phyloP scores from a whole-genome alignment of 2,888 invertebrate species.

The Drosophila mulleri region DNA sequence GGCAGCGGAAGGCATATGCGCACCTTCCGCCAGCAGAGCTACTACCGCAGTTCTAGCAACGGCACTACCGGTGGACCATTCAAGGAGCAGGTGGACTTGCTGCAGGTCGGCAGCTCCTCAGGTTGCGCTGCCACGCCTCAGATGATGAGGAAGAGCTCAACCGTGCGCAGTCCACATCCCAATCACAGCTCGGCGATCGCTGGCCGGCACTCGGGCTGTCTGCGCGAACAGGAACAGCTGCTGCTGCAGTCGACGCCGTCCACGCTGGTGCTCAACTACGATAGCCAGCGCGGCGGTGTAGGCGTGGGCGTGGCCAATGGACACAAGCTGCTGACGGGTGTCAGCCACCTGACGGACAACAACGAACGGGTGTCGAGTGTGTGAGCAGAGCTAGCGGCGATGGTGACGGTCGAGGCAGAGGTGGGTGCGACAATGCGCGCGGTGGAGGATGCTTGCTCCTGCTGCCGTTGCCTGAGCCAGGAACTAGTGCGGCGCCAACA shows the following conservation, averaged over 20 bases:
- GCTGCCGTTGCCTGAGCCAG: slow-evolving; percentile 81
- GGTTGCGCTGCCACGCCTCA: slow-evolving; percentile 57
- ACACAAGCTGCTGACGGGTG: slow-evolving; percentile 43
- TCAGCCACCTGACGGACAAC: slow-evolving; percentile 45
- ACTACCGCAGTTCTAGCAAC: slow-evolving; percentile 79
- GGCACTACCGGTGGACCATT: slow-evolving; percentile 55
- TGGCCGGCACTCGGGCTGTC: slow-evolving; percentile 58
- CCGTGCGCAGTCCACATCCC: slow-evolving; percentile 67
- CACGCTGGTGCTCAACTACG: slow-evolving; percentile 73
- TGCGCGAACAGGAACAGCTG: slow-evolving; percentile 64
- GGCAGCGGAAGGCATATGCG: slow-evolving; percentile 79
- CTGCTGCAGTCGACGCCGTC: slow-evolving; percentile 57
- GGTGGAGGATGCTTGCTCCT: slow-evolving; percentile 69
- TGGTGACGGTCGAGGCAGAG: slow-evolving; percentile 65
- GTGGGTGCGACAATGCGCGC: slow-evolving; percentile 38
- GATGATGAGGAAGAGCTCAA: slow-evolving; percentile 66
- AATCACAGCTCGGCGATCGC: slow-evolving; percentile 51
- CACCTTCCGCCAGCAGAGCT: slow-evolving; percentile 82
- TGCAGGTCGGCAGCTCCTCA: slow-evolving; percentile 63
- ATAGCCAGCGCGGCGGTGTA: slow-evolving; percentile 68
- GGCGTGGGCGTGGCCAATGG: slow-evolving; percentile 73
- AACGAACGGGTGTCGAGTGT: slow-evolving; percentile 76
- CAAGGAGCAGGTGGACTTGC: slow-evolving; percentile 79
- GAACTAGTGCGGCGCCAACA: slow-evolving; percentile 69
- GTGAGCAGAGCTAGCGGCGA: slow-evolving; percentile 76